A percentile compares a stretch with the other conserved stretches of the same genome.
Conservation (phyloP, 2,888 invertebrate genomes). For the Panzeria rudis region DNA sequence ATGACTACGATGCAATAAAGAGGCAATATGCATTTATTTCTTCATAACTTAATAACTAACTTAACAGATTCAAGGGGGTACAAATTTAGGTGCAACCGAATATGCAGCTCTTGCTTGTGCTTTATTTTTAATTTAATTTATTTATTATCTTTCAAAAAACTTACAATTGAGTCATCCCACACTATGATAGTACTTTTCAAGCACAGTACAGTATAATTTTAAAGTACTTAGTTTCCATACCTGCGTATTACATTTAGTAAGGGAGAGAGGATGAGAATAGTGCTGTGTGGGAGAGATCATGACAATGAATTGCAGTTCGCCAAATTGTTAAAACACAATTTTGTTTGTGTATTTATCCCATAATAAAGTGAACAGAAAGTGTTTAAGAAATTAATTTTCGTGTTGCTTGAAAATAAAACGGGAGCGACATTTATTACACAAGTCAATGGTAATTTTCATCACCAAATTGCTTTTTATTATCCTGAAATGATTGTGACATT, state of each 20-base stretch:
- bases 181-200: too few species aligned
- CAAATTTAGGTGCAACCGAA: too few species aligned
- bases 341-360: conserved; percentile 19
- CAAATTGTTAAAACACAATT: conserved; percentile 46
- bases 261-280: background rate
- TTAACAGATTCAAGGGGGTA: too few species aligned
- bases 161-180: background rate
- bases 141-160: too few species aligned
- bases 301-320: conserved; percentile 60
- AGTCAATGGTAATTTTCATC: conserved; percentile 71
- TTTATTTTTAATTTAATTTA: too few species aligned
- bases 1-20: too few species aligned
- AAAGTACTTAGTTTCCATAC: background rate
- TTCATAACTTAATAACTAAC: too few species aligned
- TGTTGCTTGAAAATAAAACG: conserved; percentile 55
- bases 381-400: conserved; percentile 72
- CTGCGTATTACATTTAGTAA: background rate
- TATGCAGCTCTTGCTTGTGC: too few species aligned
- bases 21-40: too few species aligned
- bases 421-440: conserved; percentile 65
- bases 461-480: conserved; percentile 64
- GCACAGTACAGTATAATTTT: too few species aligned
- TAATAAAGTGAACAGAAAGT: conserved; percentile 62
- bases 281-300: background rate
- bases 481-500: conserved; percentile 49